Conservation (phyloP, 2,797 vertebrate species). For the Sciurus vulgaris region DNA sequence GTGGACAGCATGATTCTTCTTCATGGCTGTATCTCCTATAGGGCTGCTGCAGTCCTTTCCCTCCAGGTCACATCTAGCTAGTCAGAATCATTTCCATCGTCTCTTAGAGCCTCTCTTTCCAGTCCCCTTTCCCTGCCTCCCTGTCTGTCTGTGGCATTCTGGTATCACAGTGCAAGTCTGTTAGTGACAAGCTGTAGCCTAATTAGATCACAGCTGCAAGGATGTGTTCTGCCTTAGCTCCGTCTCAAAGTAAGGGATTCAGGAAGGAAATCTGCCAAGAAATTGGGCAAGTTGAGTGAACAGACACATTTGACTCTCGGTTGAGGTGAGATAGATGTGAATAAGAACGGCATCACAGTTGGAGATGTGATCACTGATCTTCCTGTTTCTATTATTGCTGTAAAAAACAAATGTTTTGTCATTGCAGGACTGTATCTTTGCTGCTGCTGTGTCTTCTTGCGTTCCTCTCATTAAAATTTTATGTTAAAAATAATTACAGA, state of each 20-base stretch:
- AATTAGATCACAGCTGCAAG: background rate
- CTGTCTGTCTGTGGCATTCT: background rate
- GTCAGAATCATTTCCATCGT: background rate
- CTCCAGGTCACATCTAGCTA: background rate
- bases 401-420: conserved; percentile 58
- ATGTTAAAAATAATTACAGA: conserved; percentile 67
- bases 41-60: background rate
- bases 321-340: background rate
- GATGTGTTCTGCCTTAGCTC: background rate
- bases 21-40: background rate
- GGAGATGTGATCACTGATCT: background rate
- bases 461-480: conserved; percentile 42
- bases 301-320: background rate
- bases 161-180: background rate
- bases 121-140: background rate
- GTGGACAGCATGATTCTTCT: background rate
- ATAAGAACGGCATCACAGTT: background rate
- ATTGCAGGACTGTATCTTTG: conserved; percentile 2
- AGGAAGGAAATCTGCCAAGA: background rate
- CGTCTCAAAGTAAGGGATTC: background rate
- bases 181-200: background rate
- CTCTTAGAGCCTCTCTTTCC: background rate
- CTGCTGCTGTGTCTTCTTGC: background rate
- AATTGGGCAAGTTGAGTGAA: background rate
- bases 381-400: background rate